Percentiles rank a stretch among this genome's conserved stretches.
These are phyloP conservation scores for Willisornis vidua DNA, from an alignment of 2,113 vertebrate genomes.

Conservation along the genomic window DNA sequence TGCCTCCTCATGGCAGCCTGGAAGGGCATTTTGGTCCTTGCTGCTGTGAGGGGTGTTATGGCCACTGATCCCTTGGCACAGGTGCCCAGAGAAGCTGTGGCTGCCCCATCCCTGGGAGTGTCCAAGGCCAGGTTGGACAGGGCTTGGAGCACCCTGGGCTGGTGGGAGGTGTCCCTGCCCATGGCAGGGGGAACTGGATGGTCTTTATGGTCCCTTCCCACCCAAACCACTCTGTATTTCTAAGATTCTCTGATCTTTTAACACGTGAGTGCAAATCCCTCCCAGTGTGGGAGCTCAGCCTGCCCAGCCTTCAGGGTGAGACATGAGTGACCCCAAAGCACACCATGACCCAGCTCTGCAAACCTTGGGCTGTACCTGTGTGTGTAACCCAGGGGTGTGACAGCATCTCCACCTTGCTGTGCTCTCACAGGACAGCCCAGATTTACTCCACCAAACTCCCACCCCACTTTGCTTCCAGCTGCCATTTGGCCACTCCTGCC, in stretches of 20 bases:
- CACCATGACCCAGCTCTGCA: background rate
- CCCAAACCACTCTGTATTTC: background rate
- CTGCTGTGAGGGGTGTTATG: background rate
- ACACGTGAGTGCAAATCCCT: background rate
- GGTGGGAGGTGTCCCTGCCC: background rate
- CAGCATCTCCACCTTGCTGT: background rate
- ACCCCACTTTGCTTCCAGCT: background rate
- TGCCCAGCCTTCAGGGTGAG: background rate
- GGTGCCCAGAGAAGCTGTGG: background rate
- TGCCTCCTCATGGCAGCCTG: background rate
- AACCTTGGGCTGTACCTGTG: background rate
- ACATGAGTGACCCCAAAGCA: background rate
- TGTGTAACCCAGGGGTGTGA: background rate
- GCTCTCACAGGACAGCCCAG: background rate
- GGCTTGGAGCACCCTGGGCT: background rate
- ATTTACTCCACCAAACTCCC: background rate
- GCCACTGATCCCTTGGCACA: background rate
- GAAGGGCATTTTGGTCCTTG: background rate
- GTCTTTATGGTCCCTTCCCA: background rate
- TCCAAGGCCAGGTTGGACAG: accelerated
- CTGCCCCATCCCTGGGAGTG: background rate
- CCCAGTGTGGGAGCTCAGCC: background rate
- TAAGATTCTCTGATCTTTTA: background rate
- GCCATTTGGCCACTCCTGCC: background rate
- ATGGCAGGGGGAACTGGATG: background rate